phyloP scores from a whole-genome alignment of 1,140 invertebrate species.

The Hypothenemus hampei region DNA sequence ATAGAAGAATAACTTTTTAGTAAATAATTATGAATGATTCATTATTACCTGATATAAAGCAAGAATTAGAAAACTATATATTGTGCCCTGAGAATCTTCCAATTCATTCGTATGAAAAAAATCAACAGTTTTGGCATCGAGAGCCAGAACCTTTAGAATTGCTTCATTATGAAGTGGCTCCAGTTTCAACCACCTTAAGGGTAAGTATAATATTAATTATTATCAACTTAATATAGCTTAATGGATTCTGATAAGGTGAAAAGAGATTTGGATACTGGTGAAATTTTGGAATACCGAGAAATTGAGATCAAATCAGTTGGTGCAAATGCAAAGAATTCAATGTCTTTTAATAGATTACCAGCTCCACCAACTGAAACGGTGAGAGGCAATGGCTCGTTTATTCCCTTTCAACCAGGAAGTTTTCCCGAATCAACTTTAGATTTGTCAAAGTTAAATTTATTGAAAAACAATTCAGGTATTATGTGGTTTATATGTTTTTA shows the following conservation, averaged over 20 bases:
- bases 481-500: not conserved
- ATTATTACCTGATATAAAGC: conserved; percentile 52
- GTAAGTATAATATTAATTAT: conserved; percentile 33
- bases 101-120: conserved; percentile 57
- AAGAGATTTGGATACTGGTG: conserved; percentile 66
- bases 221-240: not conserved
- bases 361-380: conserved; percentile 56
- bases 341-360: conserved; percentile 64
- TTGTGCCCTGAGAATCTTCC: conserved; percentile 57
- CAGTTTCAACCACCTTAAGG: conserved; percentile 50
- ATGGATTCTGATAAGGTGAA: conserved; percentile 48
- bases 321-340: conserved; percentile 67
- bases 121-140: conserved; percentile 56
- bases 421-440: conserved; percentile 55
- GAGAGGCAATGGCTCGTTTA: conserved; percentile 64
- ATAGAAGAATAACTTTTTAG: too few relatives aligned
- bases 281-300: conserved; percentile 65
- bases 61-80: conserved; percentile 56
- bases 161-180: conserved; percentile 48
- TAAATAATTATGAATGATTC: too few relatives aligned
- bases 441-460: conserved; percentile 23
- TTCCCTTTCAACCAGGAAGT: conserved; percentile 77
- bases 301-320: conserved; percentile 56
- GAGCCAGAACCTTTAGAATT: conserved; percentile 50
- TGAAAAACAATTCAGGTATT: not conserved